Evolutionary conservation across 92 coral and sea anemone species (phyloP).

Genomic region (Desmophyllum pertusum): DNA sequence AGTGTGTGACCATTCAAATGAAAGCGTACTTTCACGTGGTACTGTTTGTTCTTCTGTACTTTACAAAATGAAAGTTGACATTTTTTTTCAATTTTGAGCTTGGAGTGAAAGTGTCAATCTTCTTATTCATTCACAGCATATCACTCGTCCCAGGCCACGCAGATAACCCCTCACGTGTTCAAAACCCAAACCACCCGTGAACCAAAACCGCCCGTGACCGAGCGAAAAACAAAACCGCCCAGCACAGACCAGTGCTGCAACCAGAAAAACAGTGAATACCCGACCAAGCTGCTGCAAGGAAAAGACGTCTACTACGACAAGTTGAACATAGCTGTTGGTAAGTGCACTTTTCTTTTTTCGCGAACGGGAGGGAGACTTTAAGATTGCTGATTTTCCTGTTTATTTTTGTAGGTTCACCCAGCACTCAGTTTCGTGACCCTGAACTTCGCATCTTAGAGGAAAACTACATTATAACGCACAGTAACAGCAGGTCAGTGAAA

Average conservation of each 20-base stretch:
- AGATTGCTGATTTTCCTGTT: neutral
- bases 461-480: conserved; percentile 51
- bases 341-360: neutral
- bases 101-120: neutral
- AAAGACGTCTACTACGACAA: conserved; percentile 67
- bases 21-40: neutral
- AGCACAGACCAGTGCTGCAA: conserved; percentile 41
- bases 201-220: neutral
- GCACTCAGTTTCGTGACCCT: neutral
- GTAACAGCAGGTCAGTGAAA: conserved; percentile 37
- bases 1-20: neutral
- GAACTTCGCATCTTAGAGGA: conserved; percentile 52
- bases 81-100: too few relatives aligned
- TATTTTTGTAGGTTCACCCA: neutral
- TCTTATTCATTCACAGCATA: neutral
- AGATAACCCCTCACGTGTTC: neutral
- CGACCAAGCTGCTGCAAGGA: conserved; percentile 45
- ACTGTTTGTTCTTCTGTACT: neutral
- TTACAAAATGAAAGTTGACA: too few relatives aligned
- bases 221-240: conserved; percentile 10
- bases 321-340: neutral
- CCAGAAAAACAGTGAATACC: conserved; percentile 18
- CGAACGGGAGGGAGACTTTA: neutral
- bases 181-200: neutral
- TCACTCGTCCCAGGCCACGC: neutral